Conservation (phyloP, 2,888 invertebrate genomes). For the Hypercompe scribonia region DNA sequence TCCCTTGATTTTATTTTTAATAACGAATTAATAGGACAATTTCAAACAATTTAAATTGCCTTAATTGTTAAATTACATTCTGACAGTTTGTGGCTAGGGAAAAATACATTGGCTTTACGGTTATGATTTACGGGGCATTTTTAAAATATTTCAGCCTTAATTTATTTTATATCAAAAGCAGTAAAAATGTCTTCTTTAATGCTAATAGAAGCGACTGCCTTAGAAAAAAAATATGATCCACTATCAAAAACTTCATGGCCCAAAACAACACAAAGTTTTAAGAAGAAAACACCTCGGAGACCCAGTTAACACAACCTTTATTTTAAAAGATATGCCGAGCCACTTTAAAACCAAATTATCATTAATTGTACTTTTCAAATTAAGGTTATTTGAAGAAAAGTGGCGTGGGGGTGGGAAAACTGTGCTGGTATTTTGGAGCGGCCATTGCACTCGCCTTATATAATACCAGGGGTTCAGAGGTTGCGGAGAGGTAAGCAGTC, state of each 20-base stretch:
- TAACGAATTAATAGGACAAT: conserved; percentile 16
- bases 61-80: neutral
- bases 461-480: conserved; percentile 83
- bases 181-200: neutral
- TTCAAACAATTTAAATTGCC: conserved; percentile 1
- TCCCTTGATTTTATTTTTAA: neutral
- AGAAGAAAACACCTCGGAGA: conserved; percentile 26
- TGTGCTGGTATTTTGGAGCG: conserved; percentile 73
- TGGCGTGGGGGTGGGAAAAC: conserved; percentile 66
- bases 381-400: conserved; percentile 65
- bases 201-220: neutral
- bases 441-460: conserved; percentile 84
- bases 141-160: neutral
- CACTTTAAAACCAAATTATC: conserved; percentile 58
- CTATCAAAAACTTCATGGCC: neutral
- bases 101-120: neutral
- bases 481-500: conserved; percentile 74
- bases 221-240: neutral
- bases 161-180: neutral
- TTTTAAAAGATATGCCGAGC: conserved; percentile 52
- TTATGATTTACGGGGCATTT: neutral
- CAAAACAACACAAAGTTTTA: neutral
- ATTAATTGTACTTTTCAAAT: conserved; percentile 63
- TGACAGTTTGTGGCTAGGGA: neutral
- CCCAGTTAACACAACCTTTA: conserved; percentile 44